Base-by-base conservation (phyloP, 2,113 vertebrate species). In the Potamarius usumacintae region DNA sequence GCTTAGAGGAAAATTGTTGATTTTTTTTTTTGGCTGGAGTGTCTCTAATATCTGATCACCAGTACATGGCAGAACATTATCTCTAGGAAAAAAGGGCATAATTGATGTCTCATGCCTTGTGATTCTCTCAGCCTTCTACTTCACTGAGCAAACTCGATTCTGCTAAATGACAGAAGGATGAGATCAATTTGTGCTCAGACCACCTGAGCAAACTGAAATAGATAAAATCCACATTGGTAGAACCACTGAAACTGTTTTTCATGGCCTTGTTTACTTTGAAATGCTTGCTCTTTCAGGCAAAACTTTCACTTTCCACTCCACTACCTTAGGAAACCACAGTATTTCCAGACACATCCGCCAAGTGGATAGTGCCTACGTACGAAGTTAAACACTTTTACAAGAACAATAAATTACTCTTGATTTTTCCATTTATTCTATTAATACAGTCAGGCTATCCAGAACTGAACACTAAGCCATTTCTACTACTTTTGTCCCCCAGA, bases 91-190 rank as follows among this genome's bases (percentile, higher is more conserved):
- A 15, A n/a, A 83, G 80, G 55, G 0, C n/a, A 85, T 53, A 50
- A 77, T 18, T 22, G 52, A 85, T 17, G 5, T 27, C 55, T 76
- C 48, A 83, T 84, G 90, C 88, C 63, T 82, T 60, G 18, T 52
- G 72, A 89, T n/a, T 12, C 25, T 34, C 48, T 85, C 67, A 79
- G 76, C 72, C 52, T 91, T 27, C 48, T 63, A 34, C 42, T 87
- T 67, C 60, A 82, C 60, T n/a, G 85, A 69, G 83, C 63, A 91
- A 91, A 93, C 87, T 92, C 17, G 89, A 92, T 93, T 94, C 48
- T 58, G 65, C 50, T 77, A 89, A 91, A 94, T 91, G 80, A 92
- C 87, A 87, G 65, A 78, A 42, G 92, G 77, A 86, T 93, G 92
- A 91, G 48, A 87, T 67, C 55, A 34, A 91, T 90, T 90, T 88